phyloP scores from a whole-genome alignment of 2,888 invertebrate genomes.

The Stenolophus ochropezus region DNA sequence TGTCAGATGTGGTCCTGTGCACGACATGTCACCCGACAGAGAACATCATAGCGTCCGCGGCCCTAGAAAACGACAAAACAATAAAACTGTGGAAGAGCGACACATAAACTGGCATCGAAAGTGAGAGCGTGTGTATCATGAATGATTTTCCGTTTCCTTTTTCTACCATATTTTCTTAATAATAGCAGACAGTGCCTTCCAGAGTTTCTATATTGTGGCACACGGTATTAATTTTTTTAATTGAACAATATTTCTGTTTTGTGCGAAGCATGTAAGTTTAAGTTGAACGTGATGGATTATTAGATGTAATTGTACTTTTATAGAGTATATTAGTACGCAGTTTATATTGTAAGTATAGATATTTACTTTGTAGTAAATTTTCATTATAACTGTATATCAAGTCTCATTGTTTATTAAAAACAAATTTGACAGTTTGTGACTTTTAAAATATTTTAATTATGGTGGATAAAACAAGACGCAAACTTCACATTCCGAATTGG shows the following conservation, averaged over 20 bases:
- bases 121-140: conserved; percentile 28
- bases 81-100: conserved; percentile 99
- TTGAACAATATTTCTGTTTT: not conserved
- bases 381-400: conserved; percentile 3
- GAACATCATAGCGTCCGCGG: conserved; percentile 99
- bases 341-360: conserved; percentile 37
- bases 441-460: conserved; percentile 61
- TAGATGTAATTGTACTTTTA: conserved; percentile 42
- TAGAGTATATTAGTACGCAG: conserved; percentile 30
- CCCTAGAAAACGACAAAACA: conserved; percentile 98
- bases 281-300: conserved; percentile 21
- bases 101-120: conserved; percentile 76
- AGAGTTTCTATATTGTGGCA: conserved; percentile 9
- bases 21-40: conserved; percentile 99
- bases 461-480: conserved; percentile 69
- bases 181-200: conserved; percentile 50
- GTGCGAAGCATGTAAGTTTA: conserved; percentile 4
- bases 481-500: conserved; percentile 71
- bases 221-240: not conserved
- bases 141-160: not conserved
- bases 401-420: not conserved
- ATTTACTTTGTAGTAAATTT: conserved; percentile 29
- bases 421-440: conserved; percentile 17
- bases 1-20: conserved; percentile 90
- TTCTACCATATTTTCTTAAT: conserved; percentile 8